A percentile compares a stretch with the other conserved stretches of the same genome.
Evolutionary conservation across 2,113 vertebrate species (phyloP).

Genomic region (Elephantulus edwardii): DNA sequence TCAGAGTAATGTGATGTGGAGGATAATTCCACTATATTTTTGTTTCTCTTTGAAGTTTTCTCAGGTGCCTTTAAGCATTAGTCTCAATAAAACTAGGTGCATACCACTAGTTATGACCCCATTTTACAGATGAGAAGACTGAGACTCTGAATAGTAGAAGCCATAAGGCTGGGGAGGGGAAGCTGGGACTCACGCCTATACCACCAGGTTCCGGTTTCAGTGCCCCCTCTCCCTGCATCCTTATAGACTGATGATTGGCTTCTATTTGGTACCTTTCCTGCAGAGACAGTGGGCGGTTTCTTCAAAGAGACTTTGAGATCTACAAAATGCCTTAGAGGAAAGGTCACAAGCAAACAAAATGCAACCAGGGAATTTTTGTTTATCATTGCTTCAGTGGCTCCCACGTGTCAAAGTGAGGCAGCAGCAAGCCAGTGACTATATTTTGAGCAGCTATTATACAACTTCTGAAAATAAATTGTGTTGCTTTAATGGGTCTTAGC

Average conservation of each 20-base stretch:
- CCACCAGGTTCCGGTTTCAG: not conserved
- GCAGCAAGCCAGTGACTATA: not conserved
- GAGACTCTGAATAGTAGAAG: not conserved
- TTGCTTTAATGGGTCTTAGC: not conserved
- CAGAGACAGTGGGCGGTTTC: not conserved
- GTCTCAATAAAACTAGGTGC: not conserved
- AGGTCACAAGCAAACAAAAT: not conserved
- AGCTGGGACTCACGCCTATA: not conserved
- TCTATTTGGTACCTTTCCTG: not conserved
- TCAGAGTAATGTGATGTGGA: not conserved
- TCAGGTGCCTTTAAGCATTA: not conserved
- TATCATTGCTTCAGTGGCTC: not conserved
- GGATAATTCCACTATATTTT: not conserved
- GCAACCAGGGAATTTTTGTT: constrained; percentile 23
- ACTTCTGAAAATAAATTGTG: constrained; percentile 37
- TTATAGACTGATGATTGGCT: not conserved
- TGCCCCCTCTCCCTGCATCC: not conserved
- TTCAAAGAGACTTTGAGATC: not conserved
- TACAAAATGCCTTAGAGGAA: not conserved
- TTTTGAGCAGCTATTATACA: constrained; percentile 24
- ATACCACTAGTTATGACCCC: not conserved
- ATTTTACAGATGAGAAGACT: not conserved
- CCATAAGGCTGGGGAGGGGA: not conserved
- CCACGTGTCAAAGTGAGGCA: not conserved
- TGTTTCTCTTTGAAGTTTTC: not conserved